Base-by-base conservation (phyloP, 1,140 invertebrate species). In the Danaus melanippus region DNA sequence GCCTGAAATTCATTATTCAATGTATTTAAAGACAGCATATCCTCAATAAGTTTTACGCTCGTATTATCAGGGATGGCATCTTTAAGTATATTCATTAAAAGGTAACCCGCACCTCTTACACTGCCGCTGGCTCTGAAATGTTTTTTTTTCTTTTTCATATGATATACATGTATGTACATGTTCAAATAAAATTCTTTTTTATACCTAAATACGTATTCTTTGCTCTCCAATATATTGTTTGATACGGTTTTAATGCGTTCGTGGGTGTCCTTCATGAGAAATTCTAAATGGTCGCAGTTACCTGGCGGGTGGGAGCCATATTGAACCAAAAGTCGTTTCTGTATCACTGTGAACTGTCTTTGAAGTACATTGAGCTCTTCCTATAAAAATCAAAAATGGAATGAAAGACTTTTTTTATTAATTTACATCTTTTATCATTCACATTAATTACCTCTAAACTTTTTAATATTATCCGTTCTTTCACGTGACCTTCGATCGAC, bases 231-330 rank as follows among this genome's bases (percentile, higher is more conserved):
- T 52, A 92, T 85, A 55, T 84, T 69, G 32, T 88, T 77, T 8
- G 88, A 83, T 9, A 77, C 71, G 40, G 76, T 76, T 10, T 86
- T 74, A 17, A 95, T 90, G 64, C 92, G 90, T 63, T 88, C 80
- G 67, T 92, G 90, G 9, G 93, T 94, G 47, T 93, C 92, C 56
- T 92, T 90, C 56, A 96, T 85, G 15, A 96, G 77, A 11, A 90
- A 91, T 74, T 94, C 92, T 12, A 95, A 76, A 64, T 92, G 90
- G 39, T 90, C 91, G 50, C 95, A 87, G 32, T 93, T 90, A 2
- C 90, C 88, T 2, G 93, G 93, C 43, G 92, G 94, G 74, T 93
- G 91, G 53, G 94, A 92, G 61, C 93, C 92, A 71, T 93, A 93
- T 76, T 94, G 92, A 0, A 91, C 89, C 43, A 96, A 80, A 1